These are phyloP conservation scores for Delphinus delphis DNA, from an alignment of 2,113 vertebrate species.

Conservation along the genomic window DNA sequence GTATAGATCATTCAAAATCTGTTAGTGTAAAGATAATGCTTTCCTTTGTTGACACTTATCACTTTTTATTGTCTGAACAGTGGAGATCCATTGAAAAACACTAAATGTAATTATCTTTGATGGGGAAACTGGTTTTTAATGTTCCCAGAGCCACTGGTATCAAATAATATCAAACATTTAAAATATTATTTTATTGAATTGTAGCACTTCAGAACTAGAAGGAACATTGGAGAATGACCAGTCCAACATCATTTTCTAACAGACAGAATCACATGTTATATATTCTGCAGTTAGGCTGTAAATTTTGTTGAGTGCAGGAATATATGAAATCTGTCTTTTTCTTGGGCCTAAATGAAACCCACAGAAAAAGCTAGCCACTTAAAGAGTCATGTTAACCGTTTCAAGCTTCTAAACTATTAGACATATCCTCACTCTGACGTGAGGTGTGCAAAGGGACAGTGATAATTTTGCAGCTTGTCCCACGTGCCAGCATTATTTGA, in stretches of 20 bases:
- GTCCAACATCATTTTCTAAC: neutral
- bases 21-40: neutral
- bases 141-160: neutral
- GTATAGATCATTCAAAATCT: neutral
- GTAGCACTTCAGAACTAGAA: neutral
- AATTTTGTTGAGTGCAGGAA: neutral
- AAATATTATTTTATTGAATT: conserved; percentile 11
- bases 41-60: neutral
- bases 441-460: conserved; percentile 51
- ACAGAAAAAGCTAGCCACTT: neutral
- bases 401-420: neutral
- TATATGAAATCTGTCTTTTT: neutral
- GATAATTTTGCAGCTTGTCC: conserved; percentile 69
- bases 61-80: conserved; percentile 18
- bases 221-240: neutral
- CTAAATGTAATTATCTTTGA: neutral
- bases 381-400: conserved; percentile 25
- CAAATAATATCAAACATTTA: neutral
- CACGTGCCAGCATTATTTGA: conserved; percentile 61
- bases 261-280: neutral
- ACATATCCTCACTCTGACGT: conserved; percentile 52
- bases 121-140: neutral
- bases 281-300: neutral
- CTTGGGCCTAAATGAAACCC: conserved; percentile 4
- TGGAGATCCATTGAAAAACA: neutral